Evolutionary conservation across 2,888 invertebrate genomes (phyloP).

Genomic region (Drosophila helvetica): DNA sequence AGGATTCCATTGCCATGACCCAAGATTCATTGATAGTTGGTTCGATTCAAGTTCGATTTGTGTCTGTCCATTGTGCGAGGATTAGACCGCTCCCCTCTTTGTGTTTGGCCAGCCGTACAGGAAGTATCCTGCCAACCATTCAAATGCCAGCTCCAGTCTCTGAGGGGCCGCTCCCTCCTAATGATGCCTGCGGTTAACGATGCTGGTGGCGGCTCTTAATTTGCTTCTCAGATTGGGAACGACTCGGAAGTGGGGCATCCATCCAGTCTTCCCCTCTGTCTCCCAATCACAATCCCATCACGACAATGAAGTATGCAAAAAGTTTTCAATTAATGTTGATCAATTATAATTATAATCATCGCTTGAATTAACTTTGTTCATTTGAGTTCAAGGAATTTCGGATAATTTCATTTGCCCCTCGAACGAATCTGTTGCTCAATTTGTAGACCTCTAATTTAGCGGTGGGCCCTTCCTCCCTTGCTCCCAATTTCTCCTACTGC

Average conservation of each 20-base stretch:
- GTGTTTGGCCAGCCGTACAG: not conserved
- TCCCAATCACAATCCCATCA: not conserved
- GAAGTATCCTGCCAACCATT: conserved; percentile 3
- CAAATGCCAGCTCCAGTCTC: conserved; percentile 25
- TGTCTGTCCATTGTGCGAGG: not conserved
- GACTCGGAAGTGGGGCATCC: not conserved
- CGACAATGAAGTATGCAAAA: conserved; percentile 33
- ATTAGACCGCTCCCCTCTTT: not conserved
- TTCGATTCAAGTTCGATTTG: not conserved
- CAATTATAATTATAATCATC: conserved; percentile 32
- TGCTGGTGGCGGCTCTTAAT: conserved; percentile 27
- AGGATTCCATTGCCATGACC: not conserved
- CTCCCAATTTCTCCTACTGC: not conserved
- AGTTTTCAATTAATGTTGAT: conserved; percentile 37
- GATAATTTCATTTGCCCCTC: conserved; percentile 47
- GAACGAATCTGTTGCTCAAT: conserved; percentile 3
- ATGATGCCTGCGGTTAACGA: conserved; percentile 40
- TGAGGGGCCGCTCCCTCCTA: conserved; percentile 27
- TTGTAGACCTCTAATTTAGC: not conserved
- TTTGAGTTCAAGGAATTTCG: conserved; percentile 32
- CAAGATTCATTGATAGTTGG: conserved; percentile 4
- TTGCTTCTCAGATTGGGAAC: conserved; percentile 2
- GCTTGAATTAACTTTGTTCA: conserved; percentile 28
- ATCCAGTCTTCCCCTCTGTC: not conserved
- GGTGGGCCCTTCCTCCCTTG: no score